Percentiles rank a stretch among this genome's conserved stretches.
Conservation (phyloP, 2,888 invertebrate genomes). For the Parnassius mnemosyne region DNA sequence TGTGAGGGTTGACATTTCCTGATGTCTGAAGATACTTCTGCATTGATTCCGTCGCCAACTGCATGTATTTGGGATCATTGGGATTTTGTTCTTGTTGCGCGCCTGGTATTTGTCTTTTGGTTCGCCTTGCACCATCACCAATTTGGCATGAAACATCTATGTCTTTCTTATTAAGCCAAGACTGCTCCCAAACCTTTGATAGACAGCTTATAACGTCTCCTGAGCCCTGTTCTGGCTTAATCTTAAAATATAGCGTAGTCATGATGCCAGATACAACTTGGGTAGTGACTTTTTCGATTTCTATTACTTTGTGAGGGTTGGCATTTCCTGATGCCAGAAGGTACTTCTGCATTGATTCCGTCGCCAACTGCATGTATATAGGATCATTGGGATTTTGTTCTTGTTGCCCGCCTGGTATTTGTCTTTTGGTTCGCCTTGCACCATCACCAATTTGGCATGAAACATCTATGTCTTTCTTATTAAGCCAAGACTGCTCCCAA, state of each 20-base stretch:
- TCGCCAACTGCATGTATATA: constrained; percentile 35
- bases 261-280: constrained; percentile 64
- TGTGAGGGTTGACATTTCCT: constrained; percentile 35
- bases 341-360: constrained; percentile 40
- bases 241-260: constrained; percentile 45
- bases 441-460: constrained; percentile 29
- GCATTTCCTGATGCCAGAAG: constrained; percentile 29
- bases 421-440: constrained; percentile 12
- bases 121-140: background rate
- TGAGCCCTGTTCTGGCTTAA: constrained; percentile 48
- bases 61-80: constrained; percentile 39
- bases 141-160: constrained; percentile 35
- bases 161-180: constrained; percentile 71
- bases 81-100: constrained; percentile 30
- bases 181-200: constrained; percentile 78
- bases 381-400: constrained; percentile 29
- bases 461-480: constrained; percentile 47
- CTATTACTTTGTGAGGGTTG: constrained; percentile 35
- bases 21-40: constrained; percentile 39
- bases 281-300: constrained; percentile 49
- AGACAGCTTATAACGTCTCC: constrained; percentile 53
- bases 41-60: constrained; percentile 47
- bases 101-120: constrained; percentile 25
- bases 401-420: constrained; percentile 27
- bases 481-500: constrained; percentile 81